phyloP scores from a whole-genome alignment of 2,888 invertebrate species.

The Alcis repandata region DNA sequence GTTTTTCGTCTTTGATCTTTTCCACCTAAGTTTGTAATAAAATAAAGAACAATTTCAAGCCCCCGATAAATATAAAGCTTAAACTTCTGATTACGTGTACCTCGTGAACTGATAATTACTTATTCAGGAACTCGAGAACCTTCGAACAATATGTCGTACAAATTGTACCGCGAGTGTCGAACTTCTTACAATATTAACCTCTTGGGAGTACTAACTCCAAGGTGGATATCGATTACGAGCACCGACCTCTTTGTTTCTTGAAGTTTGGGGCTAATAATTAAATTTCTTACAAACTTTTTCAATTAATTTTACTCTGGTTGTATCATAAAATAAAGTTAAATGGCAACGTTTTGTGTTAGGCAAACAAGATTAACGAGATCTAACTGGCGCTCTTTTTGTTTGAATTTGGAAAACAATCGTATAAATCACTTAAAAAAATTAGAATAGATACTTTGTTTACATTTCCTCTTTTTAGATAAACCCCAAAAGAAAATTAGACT shows the following conservation, averaged over 20 bases:
- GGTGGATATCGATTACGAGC: constrained; percentile 22
- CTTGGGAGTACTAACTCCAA: constrained; percentile 6
- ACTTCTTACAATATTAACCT: constrained; percentile 21
- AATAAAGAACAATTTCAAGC: no score
- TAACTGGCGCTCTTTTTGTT: neutral
- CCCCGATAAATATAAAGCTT: no score
- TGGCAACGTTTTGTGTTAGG: constrained; percentile 7
- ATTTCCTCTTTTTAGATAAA: neutral
- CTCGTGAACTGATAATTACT: constrained; percentile 28
- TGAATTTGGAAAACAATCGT: neutral
- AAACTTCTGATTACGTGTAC: constrained; percentile 14
- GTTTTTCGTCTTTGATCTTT: no score
- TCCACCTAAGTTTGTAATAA: no score
- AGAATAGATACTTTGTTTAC: neutral
- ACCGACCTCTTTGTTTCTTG: constrained; percentile 9
- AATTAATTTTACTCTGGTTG: constrained; percentile 24
- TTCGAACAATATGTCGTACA: constrained; percentile 23
- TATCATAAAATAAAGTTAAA: constrained; percentile 13
- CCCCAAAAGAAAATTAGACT: no score
- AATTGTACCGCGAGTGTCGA: constrained; percentile 11
- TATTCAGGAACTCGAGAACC: constrained; percentile 24
- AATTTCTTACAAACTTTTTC: constrained; percentile 22
- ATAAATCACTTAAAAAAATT: neutral
- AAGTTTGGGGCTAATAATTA: constrained; percentile 22
- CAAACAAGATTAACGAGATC: neutral